A percentile compares a stretch with the other conserved stretches of the same genome.
Conservation (phyloP, 2,888 invertebrate genomes). For the Melitaea athalia region DNA sequence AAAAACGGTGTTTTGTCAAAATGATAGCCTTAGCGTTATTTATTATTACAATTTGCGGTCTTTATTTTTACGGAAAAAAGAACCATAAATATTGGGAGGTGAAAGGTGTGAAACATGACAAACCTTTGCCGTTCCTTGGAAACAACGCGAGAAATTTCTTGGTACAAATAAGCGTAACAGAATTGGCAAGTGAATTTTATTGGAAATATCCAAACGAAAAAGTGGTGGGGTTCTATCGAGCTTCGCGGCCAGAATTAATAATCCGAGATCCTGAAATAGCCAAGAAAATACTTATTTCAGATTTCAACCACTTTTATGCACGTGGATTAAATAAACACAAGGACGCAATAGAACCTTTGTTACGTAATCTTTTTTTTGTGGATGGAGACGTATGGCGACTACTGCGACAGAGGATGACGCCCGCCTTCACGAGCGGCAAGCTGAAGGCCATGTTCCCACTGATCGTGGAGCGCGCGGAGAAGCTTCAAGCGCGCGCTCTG, state of each 20-base stretch:
- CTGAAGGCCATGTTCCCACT: no score
- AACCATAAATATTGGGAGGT: slow-evolving; percentile 55
- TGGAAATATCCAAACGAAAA: slow-evolving; percentile 31
- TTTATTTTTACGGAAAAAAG: slow-evolving; percentile 57
- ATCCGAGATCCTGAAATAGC: slow-evolving; percentile 45
- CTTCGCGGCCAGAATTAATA: slow-evolving; percentile 50
- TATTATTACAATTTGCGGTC: neutral
- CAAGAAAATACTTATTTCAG: slow-evolving; percentile 1
- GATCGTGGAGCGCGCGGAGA: no score
- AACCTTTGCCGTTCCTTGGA: slow-evolving; percentile 52
- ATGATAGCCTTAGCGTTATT: neutral
- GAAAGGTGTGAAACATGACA: slow-evolving; percentile 57
- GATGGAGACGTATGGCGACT: no score
- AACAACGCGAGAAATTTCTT: slow-evolving; percentile 41
- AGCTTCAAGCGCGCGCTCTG: slow-evolving; percentile 44
- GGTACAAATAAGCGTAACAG: neutral
- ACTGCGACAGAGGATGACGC: no score
- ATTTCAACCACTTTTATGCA: slow-evolving; percentile 44
- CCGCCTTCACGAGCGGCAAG: no score
- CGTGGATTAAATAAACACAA: slow-evolving; percentile 56
- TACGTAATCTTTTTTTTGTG: no score
- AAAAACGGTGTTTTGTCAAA: neutral
- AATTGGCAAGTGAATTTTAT: neutral
- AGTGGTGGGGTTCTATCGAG: slow-evolving; percentile 57
- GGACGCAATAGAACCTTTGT: slow-evolving; percentile 55